phyloP scores from a whole-genome alignment of 2,888 invertebrate genomes.

The Lottia gigantea region DNA sequence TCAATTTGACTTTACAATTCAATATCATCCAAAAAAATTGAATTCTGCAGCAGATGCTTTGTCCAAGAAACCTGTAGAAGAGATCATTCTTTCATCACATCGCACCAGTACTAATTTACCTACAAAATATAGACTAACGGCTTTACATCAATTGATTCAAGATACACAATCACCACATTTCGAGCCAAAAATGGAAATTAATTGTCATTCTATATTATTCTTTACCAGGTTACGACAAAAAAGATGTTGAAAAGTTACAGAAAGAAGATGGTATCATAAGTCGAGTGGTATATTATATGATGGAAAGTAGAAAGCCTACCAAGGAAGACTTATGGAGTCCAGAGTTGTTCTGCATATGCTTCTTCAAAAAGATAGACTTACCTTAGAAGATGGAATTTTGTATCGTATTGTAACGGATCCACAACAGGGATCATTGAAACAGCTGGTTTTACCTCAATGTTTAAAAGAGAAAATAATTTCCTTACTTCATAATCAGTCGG shows the following conservation, averaged over 20 bases:
- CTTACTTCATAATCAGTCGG: constrained; percentile 25
- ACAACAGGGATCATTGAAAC: not conserved
- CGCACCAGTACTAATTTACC: constrained; percentile 6
- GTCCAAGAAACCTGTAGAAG: constrained; percentile 17
- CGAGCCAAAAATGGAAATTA: not conserved
- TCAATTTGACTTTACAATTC: constrained; percentile 22
- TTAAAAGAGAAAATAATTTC: constrained; percentile 12
- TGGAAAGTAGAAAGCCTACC: not conserved
- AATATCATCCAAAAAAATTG: constrained; percentile 20
- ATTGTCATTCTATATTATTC: not conserved
- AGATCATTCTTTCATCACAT: not conserved
- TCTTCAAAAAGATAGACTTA: constrained; percentile 10
- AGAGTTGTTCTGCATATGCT: not conserved
- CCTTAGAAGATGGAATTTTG: constrained; percentile 1
- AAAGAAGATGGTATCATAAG: not conserved
- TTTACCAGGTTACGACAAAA: constrained; percentile 1
- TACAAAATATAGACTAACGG: not conserved
- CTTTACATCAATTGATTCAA: constrained; percentile 12
- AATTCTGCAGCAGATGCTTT: constrained; percentile 28
- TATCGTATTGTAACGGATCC: constrained; percentile 7
- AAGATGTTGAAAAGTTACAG: constrained; percentile 10
- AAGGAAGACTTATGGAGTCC: not conserved
- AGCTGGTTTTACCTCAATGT: constrained; percentile 15
- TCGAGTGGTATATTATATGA: not conserved
- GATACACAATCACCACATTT: not conserved